Base-by-base conservation (phyloP, 1,140 invertebrate genomes). In the Drosophila burlai region DNA sequence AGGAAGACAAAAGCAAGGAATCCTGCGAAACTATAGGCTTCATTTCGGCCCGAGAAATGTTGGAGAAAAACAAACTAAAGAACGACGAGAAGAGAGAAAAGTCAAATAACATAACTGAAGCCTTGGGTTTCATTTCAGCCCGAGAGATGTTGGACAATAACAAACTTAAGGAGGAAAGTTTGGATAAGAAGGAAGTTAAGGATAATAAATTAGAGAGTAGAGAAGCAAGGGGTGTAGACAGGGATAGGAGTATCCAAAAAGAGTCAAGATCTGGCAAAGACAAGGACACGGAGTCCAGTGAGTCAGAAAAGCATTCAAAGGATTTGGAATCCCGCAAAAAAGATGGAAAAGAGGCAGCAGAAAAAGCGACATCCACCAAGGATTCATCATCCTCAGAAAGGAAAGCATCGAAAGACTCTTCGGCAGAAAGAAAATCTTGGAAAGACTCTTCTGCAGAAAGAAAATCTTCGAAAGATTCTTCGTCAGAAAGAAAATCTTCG, bases 41-140 rank as follows among this genome's bases (percentile, higher is more conserved):
- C 11, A 63, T 49, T n/a, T 46, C 71, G n/a, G 81, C 76, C 13
- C 60, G 63, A 21, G 60, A 83, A 75, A 38, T 83, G 57, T 29
- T 79, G 16, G 81, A 81, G 13, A 61, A 55, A 57, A 67, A 55
- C 5, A 71, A 58, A 6, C 5, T n/a, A 68, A 43, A 61, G n/a
- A 9, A 40, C 11, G 57, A n/a, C n/a, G n/a, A n/a, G n/a, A n/a
- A n/a, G n/a, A n/a, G n/a, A n/a, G n/a, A n/a, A n/a, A n/a, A n/a
- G n/a, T n/a, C n/a, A n/a, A n/a, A n/a, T n/a, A n/a, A n/a, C n/a
- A n/a, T n/a, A n/a, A n/a, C n/a, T n/a, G n/a, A 65, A 36, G 18
- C 55, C 5, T 9, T 47, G 1, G 65, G 68, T 1, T 72, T 68
- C 21, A 36, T 49, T 49, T 47, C 65, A 9, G 68, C 38, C 3